phyloP scores from a whole-genome alignment of 2,888 invertebrate species.

The Sussaba pulchella region DNA sequence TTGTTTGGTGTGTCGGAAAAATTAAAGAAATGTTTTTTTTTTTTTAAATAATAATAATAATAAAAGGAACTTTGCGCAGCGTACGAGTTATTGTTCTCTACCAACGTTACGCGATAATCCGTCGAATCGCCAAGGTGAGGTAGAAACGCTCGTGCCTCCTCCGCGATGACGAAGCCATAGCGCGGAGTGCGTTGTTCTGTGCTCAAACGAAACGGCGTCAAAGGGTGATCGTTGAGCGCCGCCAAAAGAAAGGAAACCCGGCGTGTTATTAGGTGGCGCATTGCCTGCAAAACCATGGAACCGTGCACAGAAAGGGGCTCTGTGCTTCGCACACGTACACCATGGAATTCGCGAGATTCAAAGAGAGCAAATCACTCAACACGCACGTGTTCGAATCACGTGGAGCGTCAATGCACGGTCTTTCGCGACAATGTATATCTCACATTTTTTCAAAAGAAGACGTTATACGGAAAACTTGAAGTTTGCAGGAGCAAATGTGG shows the following conservation, averaged over 20 bases:
- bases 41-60: no score
- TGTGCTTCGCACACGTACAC: slow-evolving; percentile 18
- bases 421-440: slow-evolving; percentile 17
- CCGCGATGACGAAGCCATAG: slow-evolving; percentile 43
- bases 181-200: slow-evolving; percentile 41
- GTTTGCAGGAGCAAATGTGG: neutral
- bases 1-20: neutral
- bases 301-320: slow-evolving; percentile 25
- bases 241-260: slow-evolving; percentile 58
- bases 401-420: slow-evolving; percentile 45
- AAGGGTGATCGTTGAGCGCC: slow-evolving; percentile 62
- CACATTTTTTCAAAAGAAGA: neutral
- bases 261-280: slow-evolving; percentile 57
- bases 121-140: slow-evolving; percentile 48
- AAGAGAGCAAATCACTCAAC: slow-evolving; percentile 57
- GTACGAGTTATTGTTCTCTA: slow-evolving; percentile 19
- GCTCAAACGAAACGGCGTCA: slow-evolving; percentile 52
- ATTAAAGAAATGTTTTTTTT: neutral
- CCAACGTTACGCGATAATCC: slow-evolving; percentile 60
- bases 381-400: slow-evolving; percentile 65
- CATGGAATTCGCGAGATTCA: slow-evolving; percentile 53
- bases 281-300: slow-evolving; percentile 54
- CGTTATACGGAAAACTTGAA: slow-evolving; percentile 5
- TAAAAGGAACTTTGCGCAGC: neutral
- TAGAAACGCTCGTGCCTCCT: slow-evolving; percentile 52